Percentiles rank a stretch among this genome's conserved stretches.
Conservation (phyloP, 2,888 invertebrate species). For the Deilephila elpenor region DNA sequence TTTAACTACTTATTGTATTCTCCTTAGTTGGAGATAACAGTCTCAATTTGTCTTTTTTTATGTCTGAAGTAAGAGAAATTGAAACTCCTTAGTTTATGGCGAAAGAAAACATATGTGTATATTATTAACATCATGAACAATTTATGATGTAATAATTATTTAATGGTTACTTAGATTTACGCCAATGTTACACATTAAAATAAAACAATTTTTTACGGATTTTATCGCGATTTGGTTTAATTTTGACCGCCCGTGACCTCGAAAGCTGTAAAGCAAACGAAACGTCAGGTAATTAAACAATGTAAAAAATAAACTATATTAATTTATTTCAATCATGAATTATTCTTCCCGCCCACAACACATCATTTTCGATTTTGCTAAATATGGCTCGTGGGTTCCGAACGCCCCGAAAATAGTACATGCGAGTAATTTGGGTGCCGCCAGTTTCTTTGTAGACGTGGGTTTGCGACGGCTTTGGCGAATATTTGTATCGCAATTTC, state of each 20-base stretch:
- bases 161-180: too few species aligned
- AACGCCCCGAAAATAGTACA: background rate
- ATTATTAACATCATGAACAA: too few species aligned
- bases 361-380: background rate
- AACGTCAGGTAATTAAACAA: too few species aligned
- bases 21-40: background rate
- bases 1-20: slow-evolving; percentile 20
- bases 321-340: too few species aligned
- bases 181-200: too few species aligned
- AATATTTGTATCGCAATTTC: background rate
- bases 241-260: too few species aligned
- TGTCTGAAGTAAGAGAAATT: background rate
- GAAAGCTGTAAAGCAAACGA: too few species aligned
- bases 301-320: too few species aligned
- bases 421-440: background rate
- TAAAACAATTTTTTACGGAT: too few species aligned
- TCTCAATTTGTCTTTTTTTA: slow-evolving; percentile 1
- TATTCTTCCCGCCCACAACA: background rate
- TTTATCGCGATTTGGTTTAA: too few species aligned
- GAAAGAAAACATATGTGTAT: too few species aligned
- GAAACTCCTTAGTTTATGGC: background rate
- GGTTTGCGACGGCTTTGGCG: background rate
- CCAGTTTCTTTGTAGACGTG: background rate
- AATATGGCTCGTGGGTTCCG: background rate
- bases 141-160: too few species aligned